Conservation (phyloP, 2,888 invertebrate species). For the Tipula vernalis region DNA sequence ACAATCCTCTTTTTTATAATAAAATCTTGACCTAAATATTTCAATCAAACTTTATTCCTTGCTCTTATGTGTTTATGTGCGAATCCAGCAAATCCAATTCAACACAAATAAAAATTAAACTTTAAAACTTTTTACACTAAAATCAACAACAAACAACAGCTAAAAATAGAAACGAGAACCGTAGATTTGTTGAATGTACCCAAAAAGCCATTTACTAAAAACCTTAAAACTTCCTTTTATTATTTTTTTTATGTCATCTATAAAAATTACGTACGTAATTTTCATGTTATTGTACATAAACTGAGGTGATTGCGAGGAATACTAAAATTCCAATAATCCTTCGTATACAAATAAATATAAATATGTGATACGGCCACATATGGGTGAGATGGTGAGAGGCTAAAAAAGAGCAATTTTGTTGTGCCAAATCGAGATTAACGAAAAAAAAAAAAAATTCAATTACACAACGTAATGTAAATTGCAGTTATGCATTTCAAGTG, state of each 20-base stretch:
- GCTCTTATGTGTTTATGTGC: neutral
- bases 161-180: neutral
- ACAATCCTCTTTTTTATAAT: neutral
- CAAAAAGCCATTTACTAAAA: neutral
- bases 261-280: neutral
- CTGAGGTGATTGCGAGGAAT: neutral
- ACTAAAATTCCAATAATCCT: neutral
- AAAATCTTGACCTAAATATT: neutral
- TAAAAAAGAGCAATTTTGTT: neutral
- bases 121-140: neutral
- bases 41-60: neutral
- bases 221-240: neutral
- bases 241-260: neutral
- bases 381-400: neutral
- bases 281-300: neutral
- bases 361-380: neutral
- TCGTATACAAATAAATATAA: neutral
- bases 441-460: neutral
- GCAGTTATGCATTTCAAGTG: neutral
- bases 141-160: neutral
- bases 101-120: neutral
- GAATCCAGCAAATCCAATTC: neutral
- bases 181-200: neutral
- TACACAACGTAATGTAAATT: neutral
- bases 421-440: neutral